Percentiles rank a stretch among this genome's conserved stretches.
Conservation (phyloP, 2,113 vertebrate species). For the Paralichthys olivaceus region DNA sequence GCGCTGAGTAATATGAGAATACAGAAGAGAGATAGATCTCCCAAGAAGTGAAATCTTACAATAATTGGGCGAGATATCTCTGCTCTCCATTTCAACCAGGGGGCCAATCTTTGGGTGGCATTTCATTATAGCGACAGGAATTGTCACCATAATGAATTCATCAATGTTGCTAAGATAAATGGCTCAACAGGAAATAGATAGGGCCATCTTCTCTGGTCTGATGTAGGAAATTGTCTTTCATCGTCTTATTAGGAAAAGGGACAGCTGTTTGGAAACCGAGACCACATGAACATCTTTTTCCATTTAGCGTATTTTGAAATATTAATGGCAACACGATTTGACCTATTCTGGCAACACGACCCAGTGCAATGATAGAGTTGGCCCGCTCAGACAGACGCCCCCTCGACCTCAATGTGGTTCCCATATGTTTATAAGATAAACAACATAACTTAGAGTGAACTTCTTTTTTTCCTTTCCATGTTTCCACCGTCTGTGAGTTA, state of each 20-base stretch:
- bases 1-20: constrained; percentile 56
- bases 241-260: constrained; percentile 86
- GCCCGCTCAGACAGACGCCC: constrained; percentile 55
- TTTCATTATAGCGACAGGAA: constrained; percentile 90
- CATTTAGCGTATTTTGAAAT: constrained; percentile 88
- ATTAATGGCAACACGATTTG: constrained; percentile 89
- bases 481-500: neutral
- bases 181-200: constrained; percentile 86
- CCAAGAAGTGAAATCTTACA: constrained; percentile 78
- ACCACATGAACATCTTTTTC: constrained; percentile 87
- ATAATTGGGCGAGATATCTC: constrained; percentile 83
- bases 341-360: constrained; percentile 77
- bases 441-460: neutral
- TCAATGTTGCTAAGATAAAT: constrained; percentile 92
- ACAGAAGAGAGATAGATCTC: constrained; percentile 79
- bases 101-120: constrained; percentile 79
- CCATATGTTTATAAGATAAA: constrained; percentile 52
- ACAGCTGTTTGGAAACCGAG: constrained; percentile 78
- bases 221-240: constrained; percentile 87
- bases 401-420: constrained; percentile 48
- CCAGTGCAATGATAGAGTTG: constrained; percentile 49
- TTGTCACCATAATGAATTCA: constrained; percentile 91
- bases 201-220: constrained; percentile 83
- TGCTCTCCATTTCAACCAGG: constrained; percentile 84
- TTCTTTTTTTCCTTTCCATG: neutral